Percentiles rank a stretch among this genome's conserved stretches.
phyloP scores from a whole-genome alignment of 2,113 vertebrate species.

The Myiopsitta monachus region DNA sequence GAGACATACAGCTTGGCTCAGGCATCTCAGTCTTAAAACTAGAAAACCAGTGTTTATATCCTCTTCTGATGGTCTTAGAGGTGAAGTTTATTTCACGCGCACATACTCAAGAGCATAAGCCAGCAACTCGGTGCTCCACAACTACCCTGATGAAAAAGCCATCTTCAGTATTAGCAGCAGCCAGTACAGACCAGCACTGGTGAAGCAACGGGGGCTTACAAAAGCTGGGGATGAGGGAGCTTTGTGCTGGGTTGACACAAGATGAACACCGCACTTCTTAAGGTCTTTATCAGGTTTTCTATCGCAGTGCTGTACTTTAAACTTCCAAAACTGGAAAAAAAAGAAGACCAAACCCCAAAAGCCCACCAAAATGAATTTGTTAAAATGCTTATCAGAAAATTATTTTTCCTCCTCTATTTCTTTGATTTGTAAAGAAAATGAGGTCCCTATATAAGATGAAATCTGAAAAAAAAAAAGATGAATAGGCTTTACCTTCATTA shows the following conservation, averaged over 20 bases:
- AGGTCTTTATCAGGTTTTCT: neutral
- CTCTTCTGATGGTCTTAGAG: neutral
- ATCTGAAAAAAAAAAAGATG: neutral
- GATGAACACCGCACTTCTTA: neutral
- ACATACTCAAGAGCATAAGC: rapidly evolving
- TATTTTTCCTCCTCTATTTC: neutral
- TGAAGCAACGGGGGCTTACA: neutral
- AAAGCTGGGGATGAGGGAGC: neutral
- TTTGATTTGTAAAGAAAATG: neutral
- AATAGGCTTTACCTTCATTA: neutral
- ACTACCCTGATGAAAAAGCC: neutral
- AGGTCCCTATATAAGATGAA: neutral
- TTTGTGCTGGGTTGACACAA: neutral
- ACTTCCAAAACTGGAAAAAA: neutral
- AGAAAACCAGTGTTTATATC: neutral
- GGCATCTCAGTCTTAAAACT: neutral
- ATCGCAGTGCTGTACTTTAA: neutral
- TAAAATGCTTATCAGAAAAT: neutral
- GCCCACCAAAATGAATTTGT: neutral
- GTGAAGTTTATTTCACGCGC: neutral
- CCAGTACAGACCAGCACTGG: neutral
- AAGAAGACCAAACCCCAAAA: rapidly evolving
- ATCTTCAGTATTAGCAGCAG: neutral
- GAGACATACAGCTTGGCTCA: neutral
- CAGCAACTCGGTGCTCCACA: neutral